A percentile compares a stretch with the other conserved stretches of the same genome.
These are phyloP conservation scores for Pararge aegeria DNA, from an alignment of 1,140 invertebrate genomes.

Conservation along the genomic window DNA sequence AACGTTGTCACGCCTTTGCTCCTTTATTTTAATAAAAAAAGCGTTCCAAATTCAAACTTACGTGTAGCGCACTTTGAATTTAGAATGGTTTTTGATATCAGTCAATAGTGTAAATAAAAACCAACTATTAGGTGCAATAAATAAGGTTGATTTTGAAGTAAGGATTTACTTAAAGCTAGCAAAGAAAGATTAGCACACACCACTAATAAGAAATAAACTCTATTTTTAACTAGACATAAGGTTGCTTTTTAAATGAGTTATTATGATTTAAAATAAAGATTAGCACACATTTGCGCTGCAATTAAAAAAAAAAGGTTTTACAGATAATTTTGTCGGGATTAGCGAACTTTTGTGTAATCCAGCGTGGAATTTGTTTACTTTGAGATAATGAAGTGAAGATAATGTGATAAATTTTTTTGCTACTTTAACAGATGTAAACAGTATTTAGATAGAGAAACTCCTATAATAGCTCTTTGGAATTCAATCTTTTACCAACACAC, in stretches of 20 bases:
- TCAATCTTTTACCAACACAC: too few species aligned
- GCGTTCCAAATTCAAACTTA: conserved; percentile 25
- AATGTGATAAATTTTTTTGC: conserved; percentile 13
- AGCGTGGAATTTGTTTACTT: conserved; percentile 37
- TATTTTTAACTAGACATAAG: too few species aligned
- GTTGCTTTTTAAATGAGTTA: neutral
- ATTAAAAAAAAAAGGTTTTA: conserved; percentile 20
- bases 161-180: too few species aligned
- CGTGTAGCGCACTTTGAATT: conserved; percentile 15
- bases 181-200: conserved; percentile 25
- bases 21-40: conserved; percentile 33
- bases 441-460: too few species aligned
- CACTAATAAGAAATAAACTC: too few species aligned
- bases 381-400: conserved; percentile 19
- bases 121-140: neutral
- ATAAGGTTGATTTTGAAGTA: conserved; percentile 7
- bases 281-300: conserved; percentile 26
- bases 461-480: too few species aligned
- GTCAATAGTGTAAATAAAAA: neutral
- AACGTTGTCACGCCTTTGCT: conserved; percentile 52
- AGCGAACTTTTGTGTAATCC: conserved; percentile 32
- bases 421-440: conserved; percentile 13
- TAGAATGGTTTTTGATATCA: neutral
- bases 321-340: conserved; percentile 29
- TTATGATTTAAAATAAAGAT: conserved; percentile 12